Base-by-base conservation (phyloP, 2,113 vertebrate species). In the Promerops cafer region DNA sequence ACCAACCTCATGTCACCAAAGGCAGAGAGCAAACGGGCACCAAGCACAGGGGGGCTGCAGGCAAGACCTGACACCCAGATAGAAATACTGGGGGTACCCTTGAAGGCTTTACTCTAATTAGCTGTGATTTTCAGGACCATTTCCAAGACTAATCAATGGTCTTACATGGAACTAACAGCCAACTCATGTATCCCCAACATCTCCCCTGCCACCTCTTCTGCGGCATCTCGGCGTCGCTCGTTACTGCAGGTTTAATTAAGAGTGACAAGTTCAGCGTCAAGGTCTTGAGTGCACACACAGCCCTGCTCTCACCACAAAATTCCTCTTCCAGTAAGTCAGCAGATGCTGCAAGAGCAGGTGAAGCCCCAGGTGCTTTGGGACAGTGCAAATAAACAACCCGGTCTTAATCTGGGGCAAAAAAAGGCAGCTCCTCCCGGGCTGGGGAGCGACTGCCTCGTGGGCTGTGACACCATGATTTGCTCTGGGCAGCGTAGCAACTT, bases 361-460 rank as follows among this genome's bases (percentile, higher is more conserved):
- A n/a, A 72, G 49, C 7, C 53, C 30, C 59, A 31, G 20, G 28
- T 27, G 19, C 35, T 26, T n/a, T 12, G 18, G 45, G 91, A 47
- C 9, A 9, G 19, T 0, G 7, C n/a, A 65, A 72, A 59, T 6
- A 24, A 76, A 49, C 5, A n/a, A 27, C 3, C 11, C 5, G 1
- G 19, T 24, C 35, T 47, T 12, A 52, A 60, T 37, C 4, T 33
- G 2, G 20, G 27, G 8, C 11, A 18, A 19, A 52, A 52, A 61
- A 60, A 61, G 57, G 18, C 60, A 56, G 15, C 13, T 3, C 16
- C 6, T 35, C 10, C 27, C 0, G 1, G 10, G 19, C 31, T 50
- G 44, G 12, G 21, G 39, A 72, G 19, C 0, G 0, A n/a, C 6
- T 6, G 20, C 18, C 47, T 53, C 0, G 0, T 3, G 14, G 75